Evolutionary conservation across 2,888 invertebrate species (phyloP).

Genomic region (Xylota sylvarum): DNA sequence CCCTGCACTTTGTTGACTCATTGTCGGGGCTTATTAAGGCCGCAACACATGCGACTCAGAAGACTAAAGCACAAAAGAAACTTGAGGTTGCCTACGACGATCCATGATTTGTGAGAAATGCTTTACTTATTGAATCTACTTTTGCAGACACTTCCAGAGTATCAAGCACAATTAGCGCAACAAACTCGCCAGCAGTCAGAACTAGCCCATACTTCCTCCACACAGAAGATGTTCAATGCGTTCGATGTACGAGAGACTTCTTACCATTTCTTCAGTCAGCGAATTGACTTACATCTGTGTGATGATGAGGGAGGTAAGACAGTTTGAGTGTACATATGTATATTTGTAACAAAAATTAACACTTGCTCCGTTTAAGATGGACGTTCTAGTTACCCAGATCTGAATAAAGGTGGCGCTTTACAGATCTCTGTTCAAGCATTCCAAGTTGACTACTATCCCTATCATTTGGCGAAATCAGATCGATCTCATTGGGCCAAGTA

Average conservation of each 20-base stretch:
- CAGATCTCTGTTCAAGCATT: constrained; percentile 95
- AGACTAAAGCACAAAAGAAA: constrained; percentile 94
- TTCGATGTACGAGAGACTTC: constrained; percentile 99
- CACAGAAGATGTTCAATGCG: constrained; percentile 90
- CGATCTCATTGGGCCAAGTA: constrained; percentile 95
- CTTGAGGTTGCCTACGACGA: constrained; percentile 87
- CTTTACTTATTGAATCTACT: constrained; percentile 58
- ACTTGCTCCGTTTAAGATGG: constrained; percentile 87
- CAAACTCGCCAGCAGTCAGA: constrained; percentile 85
- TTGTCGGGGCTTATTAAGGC: constrained; percentile 93
- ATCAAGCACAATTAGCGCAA: constrained; percentile 89
- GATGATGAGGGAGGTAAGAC: constrained; percentile 95
- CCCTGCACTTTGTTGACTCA: constrained; percentile 94
- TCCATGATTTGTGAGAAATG: constrained; percentile 31
- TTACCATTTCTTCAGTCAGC: constrained; percentile 96
- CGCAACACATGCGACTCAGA: constrained; percentile 90
- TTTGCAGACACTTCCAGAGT: constrained; percentile 88
- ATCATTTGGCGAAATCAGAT: constrained; percentile 95
- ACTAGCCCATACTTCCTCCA: constrained; percentile 82
- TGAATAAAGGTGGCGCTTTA: constrained; percentile 95
- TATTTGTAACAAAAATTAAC: not conserved
- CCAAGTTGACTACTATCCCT: constrained; percentile 98
- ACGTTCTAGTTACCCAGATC: constrained; percentile 92
- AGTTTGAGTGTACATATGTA: not conserved
- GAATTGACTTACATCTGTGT: constrained; percentile 97